phyloP scores from a whole-genome alignment of 1,140 invertebrate genomes.

The Lamellibrachia luymesi region DNA sequence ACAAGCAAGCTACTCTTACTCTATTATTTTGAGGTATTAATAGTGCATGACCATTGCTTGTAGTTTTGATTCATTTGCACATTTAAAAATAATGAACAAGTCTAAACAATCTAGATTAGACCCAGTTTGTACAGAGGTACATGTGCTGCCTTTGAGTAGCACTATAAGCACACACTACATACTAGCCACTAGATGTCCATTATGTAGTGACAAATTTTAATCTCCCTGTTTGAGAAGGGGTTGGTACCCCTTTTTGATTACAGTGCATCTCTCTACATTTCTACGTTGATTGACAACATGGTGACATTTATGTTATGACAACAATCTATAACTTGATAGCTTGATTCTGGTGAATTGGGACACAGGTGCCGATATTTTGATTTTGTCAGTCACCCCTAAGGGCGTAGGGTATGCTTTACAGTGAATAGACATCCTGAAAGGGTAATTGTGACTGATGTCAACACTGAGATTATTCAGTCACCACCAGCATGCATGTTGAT shows the following conservation, averaged over 20 bases:
- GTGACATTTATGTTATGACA: background rate
- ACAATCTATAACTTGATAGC: background rate
- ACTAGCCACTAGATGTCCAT: background rate
- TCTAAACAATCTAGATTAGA: background rate
- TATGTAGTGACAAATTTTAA: background rate
- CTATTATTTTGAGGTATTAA: no score
- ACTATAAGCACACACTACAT: background rate
- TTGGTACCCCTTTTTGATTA: background rate
- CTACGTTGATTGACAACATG: background rate
- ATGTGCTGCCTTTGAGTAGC: background rate
- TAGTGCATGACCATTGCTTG: no score
- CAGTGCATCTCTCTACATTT: background rate
- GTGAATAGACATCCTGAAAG: background rate
- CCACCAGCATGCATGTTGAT: background rate
- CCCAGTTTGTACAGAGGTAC: background rate
- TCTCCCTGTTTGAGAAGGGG: background rate
- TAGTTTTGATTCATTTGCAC: no score
- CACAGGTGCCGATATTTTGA: background rate
- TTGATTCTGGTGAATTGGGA: background rate
- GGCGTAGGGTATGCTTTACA: background rate
- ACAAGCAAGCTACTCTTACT: no score
- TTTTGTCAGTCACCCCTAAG: background rate
- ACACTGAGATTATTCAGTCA: background rate
- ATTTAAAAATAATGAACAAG: no score
- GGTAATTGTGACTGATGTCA: background rate